A percentile compares a stretch with the other conserved stretches of the same genome.
Evolutionary conservation across 2,113 vertebrate species (phyloP).

Genomic region (Siniperca knerii): DNA sequence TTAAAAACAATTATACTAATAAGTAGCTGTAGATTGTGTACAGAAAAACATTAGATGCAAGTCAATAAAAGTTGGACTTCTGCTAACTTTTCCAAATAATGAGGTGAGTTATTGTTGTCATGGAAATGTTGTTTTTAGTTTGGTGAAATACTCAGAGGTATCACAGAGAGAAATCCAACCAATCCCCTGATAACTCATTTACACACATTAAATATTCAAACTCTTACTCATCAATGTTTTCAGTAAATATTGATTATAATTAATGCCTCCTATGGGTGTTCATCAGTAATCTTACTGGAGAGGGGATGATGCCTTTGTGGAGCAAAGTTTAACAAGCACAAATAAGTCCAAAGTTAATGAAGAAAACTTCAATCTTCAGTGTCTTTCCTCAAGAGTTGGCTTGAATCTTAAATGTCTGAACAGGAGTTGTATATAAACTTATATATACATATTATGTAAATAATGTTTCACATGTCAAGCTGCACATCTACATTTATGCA

Average conservation of each 20-base stretch:
- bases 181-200: constrained; percentile 14
- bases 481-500: no score
- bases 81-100: not conserved
- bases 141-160: not conserved
- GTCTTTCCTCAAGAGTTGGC: not conserved
- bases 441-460: no score
- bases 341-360: not conserved
- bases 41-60: not conserved
- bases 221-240: not conserved
- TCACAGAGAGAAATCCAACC: not conserved
- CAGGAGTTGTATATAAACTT: not conserved
- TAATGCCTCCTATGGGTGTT: not conserved
- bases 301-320: not conserved
- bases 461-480: no score
- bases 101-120: not conserved
- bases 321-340: constrained; percentile 8
- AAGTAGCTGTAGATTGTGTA: no score
- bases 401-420: not conserved
- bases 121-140: not conserved
- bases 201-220: constrained; percentile 21
- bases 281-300: not conserved
- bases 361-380: not conserved
- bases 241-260: constrained; percentile 18
- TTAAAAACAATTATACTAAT: no score
- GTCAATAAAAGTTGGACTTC: not conserved